Percentiles rank a stretch among this genome's conserved stretches.
Conservation (phyloP, 2,797 vertebrate species). For the Nasua narica region DNA sequence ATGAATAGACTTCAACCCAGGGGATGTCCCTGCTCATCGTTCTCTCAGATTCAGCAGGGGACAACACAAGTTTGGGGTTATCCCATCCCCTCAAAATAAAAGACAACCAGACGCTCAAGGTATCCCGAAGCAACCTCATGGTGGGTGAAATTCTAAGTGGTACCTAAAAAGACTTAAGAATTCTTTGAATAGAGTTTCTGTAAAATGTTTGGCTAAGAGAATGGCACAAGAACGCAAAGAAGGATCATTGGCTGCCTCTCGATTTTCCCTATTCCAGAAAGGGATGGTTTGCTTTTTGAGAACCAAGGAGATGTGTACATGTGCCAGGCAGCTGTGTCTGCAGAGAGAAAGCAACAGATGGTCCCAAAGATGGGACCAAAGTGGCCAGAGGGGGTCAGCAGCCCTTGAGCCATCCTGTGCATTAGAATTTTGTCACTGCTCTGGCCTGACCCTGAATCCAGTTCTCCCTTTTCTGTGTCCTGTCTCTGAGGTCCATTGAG, state of each 20-base stretch:
- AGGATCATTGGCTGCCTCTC: not conserved
- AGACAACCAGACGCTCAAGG: not conserved
- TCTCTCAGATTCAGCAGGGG: not conserved
- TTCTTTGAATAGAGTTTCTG: not conserved
- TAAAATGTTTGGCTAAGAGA: not conserved
- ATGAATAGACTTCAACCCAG: not conserved
- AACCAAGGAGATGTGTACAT: not conserved
- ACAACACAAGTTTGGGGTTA: not conserved
- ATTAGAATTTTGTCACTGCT: not conserved
- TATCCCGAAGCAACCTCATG: not conserved
- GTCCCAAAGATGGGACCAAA: not conserved
- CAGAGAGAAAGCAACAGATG: not conserved
- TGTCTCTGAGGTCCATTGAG: not conserved
- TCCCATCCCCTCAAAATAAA: constrained; percentile 26
- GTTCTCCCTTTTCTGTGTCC: not conserved
- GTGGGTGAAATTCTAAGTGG: not conserved
- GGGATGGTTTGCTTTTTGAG: not conserved
- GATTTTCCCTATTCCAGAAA: not conserved
- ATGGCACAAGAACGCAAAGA: not conserved
- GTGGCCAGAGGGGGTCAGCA: not conserved
- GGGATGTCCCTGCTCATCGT: not conserved
- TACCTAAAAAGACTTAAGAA: not conserved
- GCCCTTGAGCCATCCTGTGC: not conserved
- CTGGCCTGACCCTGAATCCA: not conserved
- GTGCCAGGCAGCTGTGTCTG: not conserved